A percentile compares a stretch with the other conserved stretches of the same genome.
Evolutionary conservation across 2,113 vertebrate genomes (phyloP).

Genomic region (Pyrgilauda ruficollis): DNA sequence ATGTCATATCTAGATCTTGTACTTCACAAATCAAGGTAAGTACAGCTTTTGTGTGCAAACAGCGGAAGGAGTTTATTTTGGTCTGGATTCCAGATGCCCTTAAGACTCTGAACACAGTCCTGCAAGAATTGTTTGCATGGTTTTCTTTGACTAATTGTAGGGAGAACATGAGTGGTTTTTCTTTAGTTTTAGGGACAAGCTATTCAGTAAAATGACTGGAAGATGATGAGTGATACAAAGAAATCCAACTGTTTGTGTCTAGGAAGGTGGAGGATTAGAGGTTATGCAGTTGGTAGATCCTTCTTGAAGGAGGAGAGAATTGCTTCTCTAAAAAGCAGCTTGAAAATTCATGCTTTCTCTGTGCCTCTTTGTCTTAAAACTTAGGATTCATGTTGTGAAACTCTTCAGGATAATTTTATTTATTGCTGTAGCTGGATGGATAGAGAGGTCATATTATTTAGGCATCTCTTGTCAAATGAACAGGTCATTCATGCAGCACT

Average conservation of each 20-base stretch:
- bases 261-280: not conserved
- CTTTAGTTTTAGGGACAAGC: not conserved
- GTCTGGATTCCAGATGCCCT: not conserved
- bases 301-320: not conserved
- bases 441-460: not conserved
- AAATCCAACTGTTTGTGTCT: not conserved
- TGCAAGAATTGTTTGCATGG: not conserved
- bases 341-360: not conserved
- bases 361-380: not conserved
- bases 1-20: not conserved
- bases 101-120: not conserved
- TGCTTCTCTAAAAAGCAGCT: not conserved
- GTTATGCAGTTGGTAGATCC: not conserved
- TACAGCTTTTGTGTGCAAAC: not conserved
- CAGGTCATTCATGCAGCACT: not conserved
- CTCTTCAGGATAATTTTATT: not conserved
- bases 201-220: not conserved
- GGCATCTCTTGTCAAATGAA: not conserved
- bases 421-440: not conserved
- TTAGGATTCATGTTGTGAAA: not conserved
- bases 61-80: not conserved
- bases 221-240: not conserved
- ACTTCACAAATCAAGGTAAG: not conserved
- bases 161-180: not conserved
- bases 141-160: not conserved